phyloP scores from a whole-genome alignment of 2,888 invertebrate genomes.

The Tromatobia lineatoria region DNA sequence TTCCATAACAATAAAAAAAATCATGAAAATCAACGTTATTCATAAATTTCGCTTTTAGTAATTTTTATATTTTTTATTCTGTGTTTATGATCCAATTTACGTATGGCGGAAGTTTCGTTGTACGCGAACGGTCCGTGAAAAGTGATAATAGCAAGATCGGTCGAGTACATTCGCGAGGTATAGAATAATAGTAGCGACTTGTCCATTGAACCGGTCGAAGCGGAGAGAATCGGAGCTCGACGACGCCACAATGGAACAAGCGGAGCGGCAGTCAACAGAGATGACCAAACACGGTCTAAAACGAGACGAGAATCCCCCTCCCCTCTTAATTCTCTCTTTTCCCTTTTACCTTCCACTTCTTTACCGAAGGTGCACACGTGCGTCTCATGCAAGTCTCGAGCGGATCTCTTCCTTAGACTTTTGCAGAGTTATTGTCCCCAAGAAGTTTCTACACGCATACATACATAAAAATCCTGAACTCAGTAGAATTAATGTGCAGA shows the following conservation, averaged over 20 bases:
- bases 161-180: conserved; percentile 17
- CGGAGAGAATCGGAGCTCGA: conserved; percentile 4
- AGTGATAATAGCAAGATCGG: conserved; percentile 6
- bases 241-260: conserved; percentile 47
- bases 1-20: too few relatives aligned
- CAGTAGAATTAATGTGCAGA: not conserved
- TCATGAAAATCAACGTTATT: too few relatives aligned
- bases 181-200: conserved; percentile 15
- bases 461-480: not conserved
- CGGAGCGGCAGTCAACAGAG: conserved; percentile 31
- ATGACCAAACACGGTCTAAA: conserved; percentile 66
- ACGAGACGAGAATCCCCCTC: conserved; percentile 53
- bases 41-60: too few relatives aligned
- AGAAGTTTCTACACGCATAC: not conserved
- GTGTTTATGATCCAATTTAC: not conserved
- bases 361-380: conserved; percentile 18
- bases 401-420: conserved; percentile 1
- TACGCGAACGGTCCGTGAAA: not conserved
- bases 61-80: not conserved
- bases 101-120: not conserved
- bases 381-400: conserved; percentile 1
- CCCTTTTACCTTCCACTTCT: not conserved
- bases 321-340: not conserved
- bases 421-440: not conserved
- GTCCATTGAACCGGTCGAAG: conserved; percentile 45